A percentile compares a stretch with the other conserved stretches of the same genome.
These are phyloP conservation scores for Oryzias dopingdopingensis DNA, from an alignment of 2,797 vertebrate species.

Conservation along the genomic window DNA sequence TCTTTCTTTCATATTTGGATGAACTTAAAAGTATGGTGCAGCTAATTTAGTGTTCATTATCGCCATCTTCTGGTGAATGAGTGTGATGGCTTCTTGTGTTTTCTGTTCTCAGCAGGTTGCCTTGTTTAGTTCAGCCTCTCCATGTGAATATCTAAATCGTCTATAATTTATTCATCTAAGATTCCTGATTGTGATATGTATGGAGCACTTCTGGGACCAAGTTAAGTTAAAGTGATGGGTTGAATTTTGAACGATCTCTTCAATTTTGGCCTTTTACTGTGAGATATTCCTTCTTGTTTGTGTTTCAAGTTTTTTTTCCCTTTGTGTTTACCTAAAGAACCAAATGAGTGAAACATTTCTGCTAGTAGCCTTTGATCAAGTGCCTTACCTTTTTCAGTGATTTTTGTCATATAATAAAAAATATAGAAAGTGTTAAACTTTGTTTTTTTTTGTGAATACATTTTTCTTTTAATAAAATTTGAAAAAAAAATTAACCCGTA, in stretches of 20 bases:
- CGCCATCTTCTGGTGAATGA: slow-evolving; percentile 63
- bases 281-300: neutral
- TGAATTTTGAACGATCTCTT: slow-evolving; percentile 33
- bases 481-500: too few species aligned
- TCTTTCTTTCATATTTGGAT: neutral
- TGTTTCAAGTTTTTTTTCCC: slow-evolving; percentile 8
- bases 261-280: slow-evolving; percentile 40
- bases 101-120: neutral
- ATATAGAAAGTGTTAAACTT: slow-evolving; percentile 32
- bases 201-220: slow-evolving; percentile 61
- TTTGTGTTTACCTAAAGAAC: slow-evolving; percentile 60
- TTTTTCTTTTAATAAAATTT: too few species aligned
- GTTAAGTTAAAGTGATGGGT: slow-evolving; percentile 21
- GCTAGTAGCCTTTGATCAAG: slow-evolving; percentile 67
- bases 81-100: slow-evolving; percentile 4
- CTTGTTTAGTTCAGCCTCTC: slow-evolving; percentile 12
- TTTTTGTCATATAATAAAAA: slow-evolving; percentile 6
- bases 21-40: too few species aligned
- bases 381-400: slow-evolving; percentile 79
- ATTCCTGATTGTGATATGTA: slow-evolving; percentile 19
- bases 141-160: slow-evolving; percentile 13
- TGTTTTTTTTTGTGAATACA: too few species aligned
- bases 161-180: slow-evolving; percentile 38
- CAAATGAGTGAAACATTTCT: slow-evolving; percentile 65
- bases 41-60: slow-evolving; percentile 28